Percentiles rank a stretch among this genome's conserved stretches.
Evolutionary conservation across 2,797 vertebrate species (phyloP).

Genomic region (Otolemur crassicaudatus): DNA sequence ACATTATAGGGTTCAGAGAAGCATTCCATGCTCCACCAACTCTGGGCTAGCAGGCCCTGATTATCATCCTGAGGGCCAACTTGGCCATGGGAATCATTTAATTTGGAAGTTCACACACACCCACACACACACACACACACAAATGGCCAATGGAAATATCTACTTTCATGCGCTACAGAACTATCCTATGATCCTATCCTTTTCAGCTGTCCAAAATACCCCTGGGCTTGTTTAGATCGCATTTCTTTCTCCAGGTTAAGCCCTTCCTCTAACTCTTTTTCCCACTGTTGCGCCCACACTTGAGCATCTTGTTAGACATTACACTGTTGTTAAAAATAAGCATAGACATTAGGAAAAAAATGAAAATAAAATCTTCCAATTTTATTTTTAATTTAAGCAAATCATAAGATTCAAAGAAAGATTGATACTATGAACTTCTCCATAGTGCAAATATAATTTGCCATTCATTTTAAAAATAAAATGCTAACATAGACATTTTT

Average conservation of each 20-base stretch:
- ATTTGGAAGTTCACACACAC: background rate
- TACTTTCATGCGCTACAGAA: background rate
- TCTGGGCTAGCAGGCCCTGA: background rate
- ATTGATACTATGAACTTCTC: background rate
- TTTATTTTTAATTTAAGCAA: background rate
- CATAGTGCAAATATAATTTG: constrained; percentile 3
- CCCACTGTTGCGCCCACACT: background rate
- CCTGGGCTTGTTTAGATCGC: background rate
- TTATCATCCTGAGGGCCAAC: background rate
- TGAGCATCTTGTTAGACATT: background rate
- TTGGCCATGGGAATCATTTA: background rate
- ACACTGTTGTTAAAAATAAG: background rate
- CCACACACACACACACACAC: background rate
- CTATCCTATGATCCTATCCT: background rate
- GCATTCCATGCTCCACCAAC: background rate
- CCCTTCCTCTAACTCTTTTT: background rate
- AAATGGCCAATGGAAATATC: background rate
- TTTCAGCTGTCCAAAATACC: background rate
- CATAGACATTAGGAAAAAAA: background rate
- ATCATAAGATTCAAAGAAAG: background rate
- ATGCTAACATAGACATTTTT: background rate
- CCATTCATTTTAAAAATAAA: background rate
- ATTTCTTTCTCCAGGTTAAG: background rate
- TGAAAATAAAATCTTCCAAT: background rate
- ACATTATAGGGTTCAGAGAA: background rate